A percentile compares a stretch with the other conserved stretches of the same genome.
phyloP scores from a whole-genome alignment of 2,888 invertebrate genomes.

The Alloscopus bannaensis region DNA sequence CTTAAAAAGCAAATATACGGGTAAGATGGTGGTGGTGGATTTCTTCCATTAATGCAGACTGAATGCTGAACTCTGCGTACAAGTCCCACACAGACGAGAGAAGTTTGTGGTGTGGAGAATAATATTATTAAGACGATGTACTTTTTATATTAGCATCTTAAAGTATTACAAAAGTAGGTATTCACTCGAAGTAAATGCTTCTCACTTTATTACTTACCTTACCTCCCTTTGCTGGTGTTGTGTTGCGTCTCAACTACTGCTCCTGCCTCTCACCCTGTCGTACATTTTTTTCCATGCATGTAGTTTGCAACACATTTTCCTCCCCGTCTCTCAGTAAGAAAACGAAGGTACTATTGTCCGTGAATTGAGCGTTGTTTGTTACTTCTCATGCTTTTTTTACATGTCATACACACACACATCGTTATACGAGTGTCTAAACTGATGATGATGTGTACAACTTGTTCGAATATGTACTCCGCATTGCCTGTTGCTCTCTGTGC shows the following conservation, averaged over 20 bases:
- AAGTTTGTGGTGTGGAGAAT: too few relatives aligned
- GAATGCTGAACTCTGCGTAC: not conserved
- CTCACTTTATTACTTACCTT: constrained; percentile 38
- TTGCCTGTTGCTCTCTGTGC: not conserved
- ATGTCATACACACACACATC: too few relatives aligned
- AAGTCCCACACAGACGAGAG: not conserved
- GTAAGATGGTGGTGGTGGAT: too few relatives aligned
- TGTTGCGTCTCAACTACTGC: constrained; percentile 10
- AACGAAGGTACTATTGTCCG: constrained; percentile 44
- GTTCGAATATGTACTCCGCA: not conserved
- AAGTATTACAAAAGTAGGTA: not conserved
- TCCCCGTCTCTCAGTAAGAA: constrained; percentile 5
- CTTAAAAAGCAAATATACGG: too few relatives aligned
- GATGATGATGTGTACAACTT: too few relatives aligned
- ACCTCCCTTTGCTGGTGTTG: constrained; percentile 37
- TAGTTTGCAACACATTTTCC: constrained; percentile 45
- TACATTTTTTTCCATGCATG: constrained; percentile 39
- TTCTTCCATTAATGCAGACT: too few relatives aligned
- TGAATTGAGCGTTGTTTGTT: constrained; percentile 28
- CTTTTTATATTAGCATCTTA: constrained; percentile 18
- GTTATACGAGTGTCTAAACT: too few relatives aligned
- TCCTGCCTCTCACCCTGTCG: not conserved
- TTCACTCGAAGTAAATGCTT: not conserved
- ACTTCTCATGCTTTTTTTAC: not conserved
- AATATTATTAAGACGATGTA: constrained; percentile 14